phyloP scores from a whole-genome alignment of 2,113 vertebrate species.

The Tenebrosternarchus preto region DNA sequence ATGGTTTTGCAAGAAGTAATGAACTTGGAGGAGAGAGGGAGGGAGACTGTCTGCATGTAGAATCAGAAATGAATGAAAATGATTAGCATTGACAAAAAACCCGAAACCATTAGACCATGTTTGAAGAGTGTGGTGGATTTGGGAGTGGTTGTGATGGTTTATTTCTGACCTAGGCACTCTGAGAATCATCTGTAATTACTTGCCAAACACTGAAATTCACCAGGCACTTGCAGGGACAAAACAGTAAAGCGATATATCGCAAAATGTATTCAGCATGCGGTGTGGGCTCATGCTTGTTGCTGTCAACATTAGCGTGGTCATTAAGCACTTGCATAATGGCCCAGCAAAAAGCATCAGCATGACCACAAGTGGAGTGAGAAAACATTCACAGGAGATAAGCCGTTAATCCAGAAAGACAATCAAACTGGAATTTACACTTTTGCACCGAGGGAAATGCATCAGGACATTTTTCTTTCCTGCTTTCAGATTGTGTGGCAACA shows the following conservation, averaged over 20 bases:
- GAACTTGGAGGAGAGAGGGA: not conserved
- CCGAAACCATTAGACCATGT: not conserved
- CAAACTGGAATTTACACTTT: conserved; percentile 26
- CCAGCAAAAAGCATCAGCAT: conserved; percentile 7
- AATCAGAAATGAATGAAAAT: not conserved
- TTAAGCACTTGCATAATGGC: conserved; percentile 20
- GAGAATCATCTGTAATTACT: conserved; percentile 16
- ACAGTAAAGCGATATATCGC: not conserved
- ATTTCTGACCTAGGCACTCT: conserved; percentile 31
- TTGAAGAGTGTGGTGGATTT: not conserved
- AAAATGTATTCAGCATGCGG: conserved; percentile 11
- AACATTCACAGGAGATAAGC: conserved; percentile 16
- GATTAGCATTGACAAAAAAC: not conserved
- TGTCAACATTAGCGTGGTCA: conserved; percentile 21
- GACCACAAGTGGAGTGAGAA: conserved; percentile 23
- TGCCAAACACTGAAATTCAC: not conserved
- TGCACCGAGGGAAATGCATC: not conserved
- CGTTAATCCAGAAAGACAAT: conserved; percentile 34
- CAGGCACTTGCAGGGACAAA: not conserved
- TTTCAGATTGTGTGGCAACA: conserved; percentile 21
- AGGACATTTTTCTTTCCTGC: not conserved
- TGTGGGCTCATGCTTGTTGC: not conserved
- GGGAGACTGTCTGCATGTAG: not conserved
- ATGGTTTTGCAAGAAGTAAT: conserved; percentile 16
- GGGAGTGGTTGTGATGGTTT: not conserved